Evolutionary conservation across 2,113 vertebrate species (phyloP), one percentile per base, ranked within the genome.

Genomic region (Brachyistius frenatus): DNA sequence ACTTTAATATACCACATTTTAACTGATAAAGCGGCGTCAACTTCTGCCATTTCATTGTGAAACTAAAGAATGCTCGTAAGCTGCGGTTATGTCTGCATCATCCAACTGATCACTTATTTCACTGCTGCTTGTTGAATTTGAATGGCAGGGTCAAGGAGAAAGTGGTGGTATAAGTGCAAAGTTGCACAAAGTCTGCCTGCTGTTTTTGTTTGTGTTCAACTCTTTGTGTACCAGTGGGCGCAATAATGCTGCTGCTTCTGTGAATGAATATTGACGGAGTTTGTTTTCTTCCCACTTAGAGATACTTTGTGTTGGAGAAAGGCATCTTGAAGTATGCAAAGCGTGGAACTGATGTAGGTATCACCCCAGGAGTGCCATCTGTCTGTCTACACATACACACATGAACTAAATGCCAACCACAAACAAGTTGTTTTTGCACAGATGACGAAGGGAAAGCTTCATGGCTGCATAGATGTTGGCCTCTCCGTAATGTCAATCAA

Each of bases 401-500:
- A 37, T 7, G 7, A 0, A 2, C 15, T 49, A 49, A 16, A 30
- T 10, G 0, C 13, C 49, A 50, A 69, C 5, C 2, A 6, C 23
- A 75, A 50, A 89, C 35, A 33, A 23, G 46, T 14, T 74, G 30
- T 77, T 36, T 44, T 7, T 84, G 44, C 44, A 11, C 73, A 99
- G 97, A 88, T 98, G 61, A 96, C 96, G 76, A 96, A 97, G 81
- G 97, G 97, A 46, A 99, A 99, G 88, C 85, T 97, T 44, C 97
- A 98, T 7, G 98, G 98, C 73, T 96, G 96, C 76, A 98, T 99
- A 55, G 98, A 99, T 4, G 96, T 99, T 1, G 98, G 98, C 8
- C 96, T 99, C 65, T 99, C 98, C 0, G 98, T 99, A 78, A 99
- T 99, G 97, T 96, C 98, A 1, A 95, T 99, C 72, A 99, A 99